Conservation (phyloP, 30 jellyfish, hydroid and myxozoan species). For the Rhopilema esculentum region DNA sequence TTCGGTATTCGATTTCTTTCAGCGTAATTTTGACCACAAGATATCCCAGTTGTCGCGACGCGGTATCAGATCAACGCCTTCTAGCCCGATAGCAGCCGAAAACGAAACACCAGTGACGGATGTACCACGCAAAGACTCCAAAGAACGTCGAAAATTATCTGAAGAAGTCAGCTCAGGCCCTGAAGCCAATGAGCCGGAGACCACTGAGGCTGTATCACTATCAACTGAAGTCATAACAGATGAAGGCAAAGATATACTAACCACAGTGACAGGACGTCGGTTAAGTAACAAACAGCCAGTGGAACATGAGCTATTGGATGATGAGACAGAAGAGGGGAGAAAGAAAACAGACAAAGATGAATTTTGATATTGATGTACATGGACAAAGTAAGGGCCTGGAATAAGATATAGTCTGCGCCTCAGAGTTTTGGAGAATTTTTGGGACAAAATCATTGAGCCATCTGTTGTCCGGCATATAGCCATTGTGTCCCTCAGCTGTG, state of each 20-base stretch:
- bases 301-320: no score
- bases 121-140: not conserved
- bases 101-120: not conserved
- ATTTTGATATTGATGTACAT: no score
- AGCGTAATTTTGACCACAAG: slow-evolving; percentile 50
- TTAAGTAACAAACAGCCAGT: slow-evolving; percentile 1
- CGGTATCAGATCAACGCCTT: no score
- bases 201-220: not conserved
- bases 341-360: no score
- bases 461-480: slow-evolving; percentile 73
- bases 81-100: not conserved
- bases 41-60: not conserved
- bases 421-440: no score
- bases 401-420: no score
- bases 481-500: slow-evolving; percentile 95
- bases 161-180: no score
- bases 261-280: slow-evolving; percentile 4
- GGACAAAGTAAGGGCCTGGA: no score
- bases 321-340: no score
- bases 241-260: not conserved
- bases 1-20: slow-evolving; percentile 79
- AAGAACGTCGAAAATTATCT: no score
- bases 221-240: not conserved
- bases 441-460: slow-evolving; percentile 75
- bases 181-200: slow-evolving; percentile 11